A percentile compares a stretch with the other conserved stretches of the same genome.
phyloP scores from a whole-genome alignment of 2,113 vertebrate species.

The Oreochromis niloticus region DNA sequence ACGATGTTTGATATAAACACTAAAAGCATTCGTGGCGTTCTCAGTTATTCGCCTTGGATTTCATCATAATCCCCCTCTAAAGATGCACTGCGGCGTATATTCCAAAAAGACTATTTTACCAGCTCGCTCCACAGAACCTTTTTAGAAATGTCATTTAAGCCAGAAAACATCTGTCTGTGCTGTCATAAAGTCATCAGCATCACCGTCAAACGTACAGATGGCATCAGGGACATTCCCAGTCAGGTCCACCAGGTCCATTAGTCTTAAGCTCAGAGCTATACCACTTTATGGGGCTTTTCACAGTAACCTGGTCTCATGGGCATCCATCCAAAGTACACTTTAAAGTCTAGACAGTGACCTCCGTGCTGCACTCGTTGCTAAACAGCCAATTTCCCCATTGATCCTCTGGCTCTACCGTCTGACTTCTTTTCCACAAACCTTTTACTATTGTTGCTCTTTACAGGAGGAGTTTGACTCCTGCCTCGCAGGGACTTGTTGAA shows the following conservation, averaged over 20 bases:
- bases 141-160: neutral
- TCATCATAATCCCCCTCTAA: neutral
- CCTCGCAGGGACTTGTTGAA: neutral
- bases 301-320: constrained; percentile 51
- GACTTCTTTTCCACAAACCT: neutral
- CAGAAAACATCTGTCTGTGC: neutral
- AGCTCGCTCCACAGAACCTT: neutral
- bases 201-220: constrained; percentile 19
- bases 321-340: constrained; percentile 60
- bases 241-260: constrained; percentile 52
- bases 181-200: constrained; percentile 22
- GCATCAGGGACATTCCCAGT: constrained; percentile 47
- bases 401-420: constrained; percentile 6
- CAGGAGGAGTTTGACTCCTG: neutral
- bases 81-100: neutral
- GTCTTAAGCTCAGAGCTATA: constrained; percentile 36
- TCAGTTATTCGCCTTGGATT: neutral
- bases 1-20: neutral
- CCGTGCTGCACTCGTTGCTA: constrained; percentile 35
- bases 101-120: neutral
- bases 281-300: constrained; percentile 53
- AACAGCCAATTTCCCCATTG: constrained; percentile 40
- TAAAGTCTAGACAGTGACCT: constrained; percentile 62
- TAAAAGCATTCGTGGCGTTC: neutral
- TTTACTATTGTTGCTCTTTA: neutral